These are phyloP conservation scores for Hypomecis atomaria DNA, from an alignment of 2,888 invertebrate genomes.

Conservation along the genomic window DNA sequence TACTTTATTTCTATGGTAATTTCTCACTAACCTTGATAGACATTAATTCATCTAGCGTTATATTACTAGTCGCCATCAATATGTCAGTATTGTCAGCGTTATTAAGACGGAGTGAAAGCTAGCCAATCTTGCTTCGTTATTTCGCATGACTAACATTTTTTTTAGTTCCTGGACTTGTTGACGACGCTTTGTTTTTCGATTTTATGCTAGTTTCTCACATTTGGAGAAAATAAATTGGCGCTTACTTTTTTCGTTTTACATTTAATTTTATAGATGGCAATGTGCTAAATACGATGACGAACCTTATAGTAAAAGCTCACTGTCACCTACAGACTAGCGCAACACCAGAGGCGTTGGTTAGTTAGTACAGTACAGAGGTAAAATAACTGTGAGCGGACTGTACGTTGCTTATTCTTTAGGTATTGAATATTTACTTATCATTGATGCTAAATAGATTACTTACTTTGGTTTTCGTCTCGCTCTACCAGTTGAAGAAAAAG, in stretches of 20 bases:
- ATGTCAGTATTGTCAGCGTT: constrained; percentile 33
- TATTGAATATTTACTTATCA: too few species aligned
- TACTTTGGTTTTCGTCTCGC: too few species aligned
- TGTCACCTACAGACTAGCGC: too few species aligned
- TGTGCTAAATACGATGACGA: too few species aligned
- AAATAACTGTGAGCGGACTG: too few species aligned
- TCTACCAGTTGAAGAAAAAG: too few species aligned
- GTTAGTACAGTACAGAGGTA: too few species aligned
- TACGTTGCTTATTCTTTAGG: too few species aligned
- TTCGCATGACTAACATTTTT: constrained; percentile 40
- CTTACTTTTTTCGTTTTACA: neutral
- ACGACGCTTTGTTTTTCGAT: constrained; percentile 32
- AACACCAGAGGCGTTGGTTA: too few species aligned
- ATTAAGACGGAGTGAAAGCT: constrained; percentile 39
- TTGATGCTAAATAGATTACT: too few species aligned
- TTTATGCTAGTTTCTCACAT: constrained; percentile 23
- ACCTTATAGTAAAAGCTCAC: too few species aligned
- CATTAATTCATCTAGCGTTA: constrained; percentile 6
- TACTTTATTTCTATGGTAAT: neutral
- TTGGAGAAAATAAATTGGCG: constrained; percentile 2
- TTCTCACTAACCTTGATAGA: constrained; percentile 1
- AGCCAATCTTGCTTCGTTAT: constrained; percentile 34
- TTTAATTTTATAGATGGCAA: neutral
- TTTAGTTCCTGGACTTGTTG: constrained; percentile 20
- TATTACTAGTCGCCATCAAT: constrained; percentile 23